Conservation (phyloP, 1,140 invertebrate genomes). For the Drosophila funebris region DNA sequence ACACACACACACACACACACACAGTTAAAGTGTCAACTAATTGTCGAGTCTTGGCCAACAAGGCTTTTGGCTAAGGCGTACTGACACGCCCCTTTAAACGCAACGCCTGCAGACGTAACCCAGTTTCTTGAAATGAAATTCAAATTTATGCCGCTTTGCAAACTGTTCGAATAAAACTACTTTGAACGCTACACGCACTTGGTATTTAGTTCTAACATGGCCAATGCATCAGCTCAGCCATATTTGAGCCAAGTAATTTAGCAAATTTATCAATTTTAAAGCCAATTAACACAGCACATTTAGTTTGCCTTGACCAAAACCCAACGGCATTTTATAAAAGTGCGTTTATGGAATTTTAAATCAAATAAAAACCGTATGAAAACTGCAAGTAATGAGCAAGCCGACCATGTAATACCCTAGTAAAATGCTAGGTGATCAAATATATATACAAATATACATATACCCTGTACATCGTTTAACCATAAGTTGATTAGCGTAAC, state of each 20-base stretch:
- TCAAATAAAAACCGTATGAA: slow-evolving; percentile 8
- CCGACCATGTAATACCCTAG: background rate
- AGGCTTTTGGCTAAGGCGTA: background rate
- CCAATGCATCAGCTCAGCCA: slow-evolving; percentile 19
- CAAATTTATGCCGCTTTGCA: slow-evolving; percentile 38
- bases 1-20: too few species aligned
- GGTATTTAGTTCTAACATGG: slow-evolving; percentile 25
- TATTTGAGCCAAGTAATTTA: slow-evolving; percentile 41
- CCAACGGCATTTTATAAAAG: slow-evolving; percentile 64
- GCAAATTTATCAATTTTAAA: slow-evolving; percentile 48
- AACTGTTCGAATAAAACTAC: background rate
- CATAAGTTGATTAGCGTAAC: too few species aligned
- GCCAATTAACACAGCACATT: slow-evolving; percentile 55
- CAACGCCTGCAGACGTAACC: background rate
- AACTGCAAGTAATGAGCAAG: background rate
- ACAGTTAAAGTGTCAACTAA: slow-evolving; percentile 4
- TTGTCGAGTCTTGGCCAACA: background rate
- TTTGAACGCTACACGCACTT: background rate
- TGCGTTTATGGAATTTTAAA: slow-evolving; percentile 67
- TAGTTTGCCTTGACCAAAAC: slow-evolving; percentile 58
- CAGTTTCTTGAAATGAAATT: slow-evolving; percentile 19
- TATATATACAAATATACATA: too few species aligned
- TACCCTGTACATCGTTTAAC: too few species aligned
- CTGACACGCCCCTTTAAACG: slow-evolving; percentile 16
- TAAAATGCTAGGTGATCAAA: too few species aligned